Evolutionary conservation across 2,797 vertebrate genomes (phyloP).

Genomic region (Scarus forsteni): DNA sequence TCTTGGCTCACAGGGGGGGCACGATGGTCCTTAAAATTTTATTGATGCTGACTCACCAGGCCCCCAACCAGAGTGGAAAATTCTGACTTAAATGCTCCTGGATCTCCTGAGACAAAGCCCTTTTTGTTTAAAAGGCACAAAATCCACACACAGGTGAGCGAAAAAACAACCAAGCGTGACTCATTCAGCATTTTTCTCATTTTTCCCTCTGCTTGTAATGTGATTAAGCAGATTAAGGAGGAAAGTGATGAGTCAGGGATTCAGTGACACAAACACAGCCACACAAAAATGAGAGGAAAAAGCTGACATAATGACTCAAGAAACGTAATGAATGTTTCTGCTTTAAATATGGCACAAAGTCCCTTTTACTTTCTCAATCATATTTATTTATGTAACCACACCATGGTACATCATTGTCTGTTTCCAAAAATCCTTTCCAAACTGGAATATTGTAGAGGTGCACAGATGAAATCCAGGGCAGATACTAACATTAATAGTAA

Average conservation of each 20-base stretch:
- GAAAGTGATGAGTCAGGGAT: slow-evolving; percentile 24
- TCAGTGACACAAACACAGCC: neutral
- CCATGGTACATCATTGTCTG: too few relatives aligned
- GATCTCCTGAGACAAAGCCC: slow-evolving; percentile 42
- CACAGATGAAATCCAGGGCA: too few relatives aligned
- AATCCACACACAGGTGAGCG: slow-evolving; percentile 57
- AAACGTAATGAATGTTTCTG: slow-evolving; percentile 7
- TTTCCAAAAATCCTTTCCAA: too few relatives aligned
- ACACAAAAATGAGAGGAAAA: slow-evolving; percentile 18
- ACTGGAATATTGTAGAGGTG: too few relatives aligned
- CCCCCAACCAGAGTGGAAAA: slow-evolving; percentile 67
- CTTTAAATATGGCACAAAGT: neutral
- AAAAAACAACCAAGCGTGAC: slow-evolving; percentile 28
- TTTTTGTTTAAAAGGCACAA: slow-evolving; percentile 38
- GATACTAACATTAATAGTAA: too few relatives aligned
- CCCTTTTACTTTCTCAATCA: slow-evolving; percentile 5
- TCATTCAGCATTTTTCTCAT: slow-evolving; percentile 22
- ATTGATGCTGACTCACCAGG: slow-evolving; percentile 69
- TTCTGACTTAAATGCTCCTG: slow-evolving; percentile 34
- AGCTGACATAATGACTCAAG: neutral
- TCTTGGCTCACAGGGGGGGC: slow-evolving; percentile 45
- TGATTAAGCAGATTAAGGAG: slow-evolving; percentile 18
- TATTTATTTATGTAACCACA: neutral
- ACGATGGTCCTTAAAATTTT: slow-evolving; percentile 56
- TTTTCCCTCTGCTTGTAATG: slow-evolving; percentile 29